These are phyloP conservation scores for Pheosia tremula DNA, from an alignment of 2,888 invertebrate genomes.

Conservation along the genomic window DNA sequence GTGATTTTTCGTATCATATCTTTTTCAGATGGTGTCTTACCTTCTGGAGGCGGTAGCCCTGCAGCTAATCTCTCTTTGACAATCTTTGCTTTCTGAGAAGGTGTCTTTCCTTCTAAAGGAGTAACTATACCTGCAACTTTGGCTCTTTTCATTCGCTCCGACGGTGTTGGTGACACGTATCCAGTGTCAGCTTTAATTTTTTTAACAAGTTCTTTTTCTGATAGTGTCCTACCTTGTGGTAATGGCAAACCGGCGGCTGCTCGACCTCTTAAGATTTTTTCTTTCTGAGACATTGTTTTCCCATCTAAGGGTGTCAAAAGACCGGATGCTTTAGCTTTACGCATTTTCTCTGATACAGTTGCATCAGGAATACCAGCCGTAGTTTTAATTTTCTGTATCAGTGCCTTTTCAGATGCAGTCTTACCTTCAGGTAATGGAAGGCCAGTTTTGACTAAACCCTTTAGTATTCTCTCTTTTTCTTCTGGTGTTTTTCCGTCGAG, in stretches of 20 bases:
- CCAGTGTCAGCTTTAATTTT: conserved; percentile 22
- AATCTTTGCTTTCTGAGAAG: conserved; percentile 40
- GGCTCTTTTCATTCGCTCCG: conserved; percentile 30
- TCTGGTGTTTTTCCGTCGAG: conserved; percentile 26
- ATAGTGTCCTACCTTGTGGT: conserved; percentile 3
- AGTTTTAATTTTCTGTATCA: conserved; percentile 8
- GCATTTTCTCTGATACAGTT: conserved; percentile 3
- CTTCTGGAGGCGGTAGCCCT: conserved; percentile 36
- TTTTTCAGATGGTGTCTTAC: conserved; percentile 38
- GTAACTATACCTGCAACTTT: conserved; percentile 38
- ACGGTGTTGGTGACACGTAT: conserved; percentile 14
- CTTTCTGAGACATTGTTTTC: conserved; percentile 4
- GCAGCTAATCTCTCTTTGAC: conserved; percentile 26
- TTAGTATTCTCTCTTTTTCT: conserved; percentile 9
- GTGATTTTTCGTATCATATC: conserved; percentile 22
- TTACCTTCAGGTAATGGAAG: conserved; percentile 18
- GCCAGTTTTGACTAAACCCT: conserved; percentile 12
- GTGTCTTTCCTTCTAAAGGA: conserved; percentile 38
- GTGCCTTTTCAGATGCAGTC: conserved; percentile 12
- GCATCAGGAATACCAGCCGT: conserved; percentile 2
- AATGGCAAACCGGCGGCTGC: conserved; percentile 1
- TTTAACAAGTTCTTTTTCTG: conserved; percentile 28
- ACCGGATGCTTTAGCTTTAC: conserved; percentile 6
- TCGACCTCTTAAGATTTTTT: conserved; percentile 4
- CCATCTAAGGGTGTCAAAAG: conserved; percentile 5